phyloP scores from a whole-genome alignment of 2,797 vertebrate species.

The Miichthys miiuy region DNA sequence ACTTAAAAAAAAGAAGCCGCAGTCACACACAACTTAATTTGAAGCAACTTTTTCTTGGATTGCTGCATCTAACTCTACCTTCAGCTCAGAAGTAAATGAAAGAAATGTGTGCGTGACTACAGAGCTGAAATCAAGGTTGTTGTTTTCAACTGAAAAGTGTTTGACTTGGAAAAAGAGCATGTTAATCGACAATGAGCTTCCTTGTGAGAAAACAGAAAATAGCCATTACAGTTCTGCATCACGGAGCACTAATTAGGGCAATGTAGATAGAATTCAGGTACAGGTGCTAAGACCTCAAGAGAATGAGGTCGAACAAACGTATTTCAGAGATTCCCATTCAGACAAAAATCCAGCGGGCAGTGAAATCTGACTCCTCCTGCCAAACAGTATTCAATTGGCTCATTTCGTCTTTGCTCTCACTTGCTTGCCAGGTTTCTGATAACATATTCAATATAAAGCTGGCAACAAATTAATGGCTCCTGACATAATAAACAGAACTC shows the following conservation, averaged over 20 bases:
- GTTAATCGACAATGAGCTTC: constrained; percentile 60
- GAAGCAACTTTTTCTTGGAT: background rate
- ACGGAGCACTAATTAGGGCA: constrained; percentile 60
- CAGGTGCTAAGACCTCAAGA: constrained; percentile 68
- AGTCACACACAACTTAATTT: background rate
- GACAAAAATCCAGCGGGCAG: constrained; percentile 65
- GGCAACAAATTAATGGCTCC: constrained; percentile 77
- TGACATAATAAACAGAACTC: constrained; percentile 78
- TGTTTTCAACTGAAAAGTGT: constrained; percentile 27
- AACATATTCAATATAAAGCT: constrained; percentile 73
- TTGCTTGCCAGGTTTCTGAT: constrained; percentile 71
- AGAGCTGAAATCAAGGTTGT: constrained; percentile 3
- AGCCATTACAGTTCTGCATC: constrained; percentile 66
- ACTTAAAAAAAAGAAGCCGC: background rate
- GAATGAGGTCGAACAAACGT: constrained; percentile 64
- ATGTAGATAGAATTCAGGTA: constrained; percentile 61
- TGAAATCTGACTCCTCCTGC: constrained; percentile 73
- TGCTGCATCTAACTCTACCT: constrained; percentile 13
- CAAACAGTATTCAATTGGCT: constrained; percentile 78
- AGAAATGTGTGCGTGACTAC: background rate
- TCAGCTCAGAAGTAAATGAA: constrained; percentile 3
- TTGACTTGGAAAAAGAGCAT: constrained; percentile 28
- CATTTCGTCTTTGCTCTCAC: constrained; percentile 69
- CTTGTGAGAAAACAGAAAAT: constrained; percentile 66
- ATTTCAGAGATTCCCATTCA: constrained; percentile 65